Conservation (phyloP, 2,888 invertebrate species). For the Stenichneumon culpator region DNA sequence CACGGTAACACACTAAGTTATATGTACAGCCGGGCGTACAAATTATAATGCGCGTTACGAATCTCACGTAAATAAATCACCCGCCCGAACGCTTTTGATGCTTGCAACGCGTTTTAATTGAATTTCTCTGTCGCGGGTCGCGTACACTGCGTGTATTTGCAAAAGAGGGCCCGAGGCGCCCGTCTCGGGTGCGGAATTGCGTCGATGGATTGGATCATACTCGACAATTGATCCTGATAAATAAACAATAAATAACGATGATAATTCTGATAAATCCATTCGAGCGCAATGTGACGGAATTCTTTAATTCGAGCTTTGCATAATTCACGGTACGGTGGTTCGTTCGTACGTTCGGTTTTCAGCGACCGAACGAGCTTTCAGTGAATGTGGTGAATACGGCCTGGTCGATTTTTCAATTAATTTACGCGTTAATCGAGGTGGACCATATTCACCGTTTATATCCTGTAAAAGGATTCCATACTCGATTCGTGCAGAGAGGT, state of each 20-base stretch:
- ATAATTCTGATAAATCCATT: not conserved
- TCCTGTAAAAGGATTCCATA: not conserved
- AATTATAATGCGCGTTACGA: not conserved
- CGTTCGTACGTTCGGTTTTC: not conserved
- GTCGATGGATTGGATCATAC: not conserved
- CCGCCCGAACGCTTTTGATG: not conserved
- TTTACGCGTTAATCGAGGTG: not conserved
- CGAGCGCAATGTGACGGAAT: not conserved
- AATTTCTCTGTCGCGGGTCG: not conserved
- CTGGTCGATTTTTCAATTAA: not conserved
- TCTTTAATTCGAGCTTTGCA: not conserved
- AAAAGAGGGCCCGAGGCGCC: not conserved
- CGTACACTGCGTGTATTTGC: not conserved
- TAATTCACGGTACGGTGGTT: not conserved
- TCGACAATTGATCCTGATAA: not conserved
- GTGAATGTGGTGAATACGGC: not conserved
- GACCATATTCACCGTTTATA: not conserved
- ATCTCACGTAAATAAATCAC: not conserved
- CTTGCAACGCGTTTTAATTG: not conserved
- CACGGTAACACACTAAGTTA: not conserved
- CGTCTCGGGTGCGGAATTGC: not conserved
- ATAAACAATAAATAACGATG: not conserved
- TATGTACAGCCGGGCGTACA: not conserved
- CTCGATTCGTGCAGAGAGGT: not conserved
- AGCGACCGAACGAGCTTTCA: not conserved